These are phyloP conservation scores for Amazona vittata DNA, from an alignment of 2,113 vertebrate genomes.

Conservation along the genomic window DNA sequence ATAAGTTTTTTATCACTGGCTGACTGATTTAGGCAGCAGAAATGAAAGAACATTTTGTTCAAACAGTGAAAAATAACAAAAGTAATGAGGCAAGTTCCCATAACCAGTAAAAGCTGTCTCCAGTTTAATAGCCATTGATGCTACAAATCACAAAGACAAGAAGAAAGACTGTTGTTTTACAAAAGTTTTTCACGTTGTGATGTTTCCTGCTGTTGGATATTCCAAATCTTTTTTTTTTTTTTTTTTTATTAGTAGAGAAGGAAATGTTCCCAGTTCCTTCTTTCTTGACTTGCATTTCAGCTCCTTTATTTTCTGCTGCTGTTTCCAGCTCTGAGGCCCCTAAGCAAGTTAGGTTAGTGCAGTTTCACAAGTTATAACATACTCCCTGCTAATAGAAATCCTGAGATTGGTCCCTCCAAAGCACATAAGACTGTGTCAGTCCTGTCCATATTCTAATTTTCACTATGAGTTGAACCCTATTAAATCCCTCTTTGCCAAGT, in stretches of 20 bases:
- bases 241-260: not conserved
- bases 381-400: not conserved
- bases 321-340: not conserved
- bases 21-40: not conserved
- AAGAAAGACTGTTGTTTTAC: not conserved
- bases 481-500: not conserved
- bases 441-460: not conserved
- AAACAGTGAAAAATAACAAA: not conserved
- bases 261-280: not conserved
- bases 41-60: not conserved
- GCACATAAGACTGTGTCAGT: not conserved
- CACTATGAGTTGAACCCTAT: not conserved
- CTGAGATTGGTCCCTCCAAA: not conserved
- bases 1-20: not conserved
- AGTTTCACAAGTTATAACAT: not conserved
- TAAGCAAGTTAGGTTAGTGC: not conserved
- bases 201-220: not conserved
- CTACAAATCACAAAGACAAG: not conserved
- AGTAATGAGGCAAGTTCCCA: not conserved
- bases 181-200: not conserved
- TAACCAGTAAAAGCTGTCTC: not conserved
- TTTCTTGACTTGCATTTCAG: not conserved
- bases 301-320: not conserved
- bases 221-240: not conserved
- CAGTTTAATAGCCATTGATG: not conserved